phyloP scores from a whole-genome alignment of 2,888 invertebrate genomes.

The Drosophila paranaensis region DNA sequence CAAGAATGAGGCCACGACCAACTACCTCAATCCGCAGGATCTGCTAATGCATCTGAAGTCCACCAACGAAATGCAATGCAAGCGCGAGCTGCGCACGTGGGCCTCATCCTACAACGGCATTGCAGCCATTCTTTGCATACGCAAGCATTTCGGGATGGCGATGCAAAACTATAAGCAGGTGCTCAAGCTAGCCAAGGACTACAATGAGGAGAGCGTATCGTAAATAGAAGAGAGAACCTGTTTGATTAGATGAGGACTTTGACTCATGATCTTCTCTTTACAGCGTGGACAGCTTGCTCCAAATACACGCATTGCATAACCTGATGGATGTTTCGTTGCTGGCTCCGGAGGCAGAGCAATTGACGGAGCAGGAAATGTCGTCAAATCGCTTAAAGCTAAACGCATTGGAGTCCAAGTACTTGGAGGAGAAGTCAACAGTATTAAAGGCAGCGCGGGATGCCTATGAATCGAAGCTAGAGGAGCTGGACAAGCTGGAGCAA shows the following conservation, averaged over 20 bases:
- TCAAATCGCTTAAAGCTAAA: slow-evolving; percentile 84
- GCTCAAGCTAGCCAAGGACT: slow-evolving; percentile 85
- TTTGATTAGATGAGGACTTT: neutral
- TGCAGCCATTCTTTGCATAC: slow-evolving; percentile 88
- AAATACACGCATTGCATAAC: slow-evolving; percentile 89
- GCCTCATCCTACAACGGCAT: slow-evolving; percentile 89
- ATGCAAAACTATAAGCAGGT: slow-evolving; percentile 88
- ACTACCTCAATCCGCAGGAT: slow-evolving; percentile 87
- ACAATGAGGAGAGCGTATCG: slow-evolving; percentile 73
- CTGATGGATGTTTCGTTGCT: slow-evolving; percentile 85
- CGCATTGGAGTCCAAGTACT: slow-evolving; percentile 87
- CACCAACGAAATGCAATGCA: slow-evolving; percentile 87
- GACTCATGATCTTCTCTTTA: slow-evolving; percentile 3
- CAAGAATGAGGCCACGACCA: slow-evolving; percentile 62
- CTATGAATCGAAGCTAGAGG: slow-evolving; percentile 47
- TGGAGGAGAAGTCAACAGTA: slow-evolving; percentile 80
- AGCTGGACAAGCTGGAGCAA: slow-evolving; percentile 13
- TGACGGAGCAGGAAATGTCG: slow-evolving; percentile 5
- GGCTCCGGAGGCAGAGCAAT: slow-evolving; percentile 8
- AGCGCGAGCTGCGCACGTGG: slow-evolving; percentile 87
- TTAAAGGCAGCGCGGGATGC: slow-evolving; percentile 58
- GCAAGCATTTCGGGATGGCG: slow-evolving; percentile 86
- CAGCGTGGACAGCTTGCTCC: slow-evolving; percentile 88
- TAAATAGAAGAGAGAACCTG: slow-evolving; percentile 39
- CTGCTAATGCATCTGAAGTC: slow-evolving; percentile 88